These are phyloP conservation scores for Periplaneta americana DNA, from an alignment of 1,140 invertebrate species.

Conservation along the genomic window DNA sequence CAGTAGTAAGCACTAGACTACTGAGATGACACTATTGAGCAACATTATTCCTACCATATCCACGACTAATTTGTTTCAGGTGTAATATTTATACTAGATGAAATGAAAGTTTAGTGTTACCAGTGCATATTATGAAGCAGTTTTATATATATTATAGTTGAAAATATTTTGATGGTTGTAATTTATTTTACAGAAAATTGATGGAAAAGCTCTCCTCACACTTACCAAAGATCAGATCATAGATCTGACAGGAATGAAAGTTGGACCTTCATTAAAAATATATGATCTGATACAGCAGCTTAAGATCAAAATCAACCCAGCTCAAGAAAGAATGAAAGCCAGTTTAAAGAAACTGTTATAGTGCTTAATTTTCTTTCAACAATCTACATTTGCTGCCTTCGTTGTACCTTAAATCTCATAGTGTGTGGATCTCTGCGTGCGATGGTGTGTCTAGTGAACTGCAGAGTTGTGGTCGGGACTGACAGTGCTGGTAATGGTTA, in stretches of 20 bases:
- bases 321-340: slow-evolving; percentile 13
- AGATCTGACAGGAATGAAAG: slow-evolving; percentile 84
- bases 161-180: too few relatives aligned
- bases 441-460: background rate
- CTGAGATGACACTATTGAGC: too few relatives aligned
- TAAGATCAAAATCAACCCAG: slow-evolving; percentile 72
- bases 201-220: slow-evolving; percentile 71
- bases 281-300: slow-evolving; percentile 84
- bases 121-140: too few relatives aligned
- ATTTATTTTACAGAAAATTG: slow-evolving; percentile 58
- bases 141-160: too few relatives aligned
- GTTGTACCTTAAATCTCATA: background rate
- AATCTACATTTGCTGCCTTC: background rate
- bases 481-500: background rate
- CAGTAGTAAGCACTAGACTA: too few relatives aligned
- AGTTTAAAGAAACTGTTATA: slow-evolving; percentile 13
- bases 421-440: background rate
- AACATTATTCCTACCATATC: too few relatives aligned
- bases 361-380: background rate
- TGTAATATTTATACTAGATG: too few relatives aligned
- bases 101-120: too few relatives aligned
- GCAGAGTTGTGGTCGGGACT: background rate
- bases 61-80: too few relatives aligned
- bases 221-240: slow-evolving; percentile 87
- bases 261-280: slow-evolving; percentile 90